Percentiles rank a stretch among this genome's conserved stretches.
Conservation (phyloP, 1,140 invertebrate species). For the Monomorium pharaonis region DNA sequence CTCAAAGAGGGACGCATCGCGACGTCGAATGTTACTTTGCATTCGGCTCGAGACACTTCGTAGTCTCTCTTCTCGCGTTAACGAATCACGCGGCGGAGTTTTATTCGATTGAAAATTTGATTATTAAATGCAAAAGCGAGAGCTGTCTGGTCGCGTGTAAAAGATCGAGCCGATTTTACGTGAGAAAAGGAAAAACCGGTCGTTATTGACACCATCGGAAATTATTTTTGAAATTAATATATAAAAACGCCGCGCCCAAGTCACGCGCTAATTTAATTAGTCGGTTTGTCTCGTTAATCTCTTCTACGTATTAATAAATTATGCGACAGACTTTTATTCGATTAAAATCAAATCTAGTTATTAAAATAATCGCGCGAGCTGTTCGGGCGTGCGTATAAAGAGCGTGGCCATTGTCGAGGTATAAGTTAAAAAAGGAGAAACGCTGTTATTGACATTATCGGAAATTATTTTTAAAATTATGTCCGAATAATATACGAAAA, state of each 20-base stretch:
- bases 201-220: neutral
- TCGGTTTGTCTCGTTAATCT: neutral
- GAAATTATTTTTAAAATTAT: neutral
- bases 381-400: neutral
- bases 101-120: neutral
- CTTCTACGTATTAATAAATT: neutral
- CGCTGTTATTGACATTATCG: neutral
- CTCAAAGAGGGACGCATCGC: neutral
- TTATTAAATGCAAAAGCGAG: slow-evolving; percentile 20
- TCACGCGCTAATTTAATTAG: neutral
- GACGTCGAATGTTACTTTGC: neutral
- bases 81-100: neutral
- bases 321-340: neutral
- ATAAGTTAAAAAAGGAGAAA: neutral
- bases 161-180: neutral
- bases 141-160: neutral
- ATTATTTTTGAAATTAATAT: neutral
- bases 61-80: neutral
- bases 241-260: neutral
- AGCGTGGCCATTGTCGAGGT: neutral
- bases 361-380: neutral
- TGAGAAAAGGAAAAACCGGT: neutral
- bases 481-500: neutral
- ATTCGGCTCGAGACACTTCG: neutral
- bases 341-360: neutral